Conservation (phyloP, 2,797 vertebrate species). For the Spheniscus humboldti region DNA sequence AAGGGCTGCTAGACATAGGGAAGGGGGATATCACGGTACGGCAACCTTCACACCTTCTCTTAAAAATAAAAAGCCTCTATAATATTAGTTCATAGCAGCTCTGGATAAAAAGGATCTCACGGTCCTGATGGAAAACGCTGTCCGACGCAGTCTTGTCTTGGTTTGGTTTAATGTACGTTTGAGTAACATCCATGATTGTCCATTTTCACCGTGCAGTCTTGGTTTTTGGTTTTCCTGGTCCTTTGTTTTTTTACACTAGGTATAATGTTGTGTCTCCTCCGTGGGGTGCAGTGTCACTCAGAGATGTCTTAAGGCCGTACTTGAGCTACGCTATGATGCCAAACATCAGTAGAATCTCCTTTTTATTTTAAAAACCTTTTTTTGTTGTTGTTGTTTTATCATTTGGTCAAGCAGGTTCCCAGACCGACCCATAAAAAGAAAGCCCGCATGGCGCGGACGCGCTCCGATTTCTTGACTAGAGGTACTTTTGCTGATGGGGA, state of each 20-base stretch:
- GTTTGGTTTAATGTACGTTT: neutral
- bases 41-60: neutral
- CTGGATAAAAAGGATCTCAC: neutral
- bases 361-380: constrained; percentile 64
- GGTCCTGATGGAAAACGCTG: neutral
- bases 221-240: constrained; percentile 9
- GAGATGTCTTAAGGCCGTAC: constrained; percentile 1
- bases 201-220: constrained; percentile 37
- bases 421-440: constrained; percentile 94
- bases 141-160: neutral
- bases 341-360: constrained; percentile 42
- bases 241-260: neutral
- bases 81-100: neutral
- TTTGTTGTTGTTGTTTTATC: constrained; percentile 80
- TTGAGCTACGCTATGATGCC: neutral
- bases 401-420: constrained; percentile 92
- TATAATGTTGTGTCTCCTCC: neutral
- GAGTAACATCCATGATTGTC: constrained; percentile 17
- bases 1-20: neutral
- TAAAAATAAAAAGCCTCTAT: neutral
- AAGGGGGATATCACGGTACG: neutral
- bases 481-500: constrained; percentile 85
- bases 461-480: constrained; percentile 98
- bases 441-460: constrained; percentile 97
- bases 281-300: neutral